These are phyloP conservation scores for Python bivittatus DNA, from an alignment of 2,113 vertebrate genomes.

Conservation along the genomic window DNA sequence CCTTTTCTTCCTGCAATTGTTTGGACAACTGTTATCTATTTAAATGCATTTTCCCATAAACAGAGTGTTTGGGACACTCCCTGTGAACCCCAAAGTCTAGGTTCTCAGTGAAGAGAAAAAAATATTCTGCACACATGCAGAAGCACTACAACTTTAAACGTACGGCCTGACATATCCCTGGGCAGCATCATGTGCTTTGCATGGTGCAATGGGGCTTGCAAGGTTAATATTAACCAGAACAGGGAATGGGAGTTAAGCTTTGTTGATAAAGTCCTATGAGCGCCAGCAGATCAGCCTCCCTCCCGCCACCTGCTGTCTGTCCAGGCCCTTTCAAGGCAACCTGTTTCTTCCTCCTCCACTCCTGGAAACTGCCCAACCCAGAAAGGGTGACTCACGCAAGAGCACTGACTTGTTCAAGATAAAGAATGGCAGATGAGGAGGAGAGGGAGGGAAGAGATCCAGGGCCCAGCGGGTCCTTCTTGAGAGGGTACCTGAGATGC, in stretches of 20 bases:
- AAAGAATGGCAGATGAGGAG: neutral
- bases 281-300: neutral
- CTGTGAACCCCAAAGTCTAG: neutral
- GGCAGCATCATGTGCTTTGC: neutral
- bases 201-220: neutral
- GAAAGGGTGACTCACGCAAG: neutral
- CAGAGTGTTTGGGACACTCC: neutral
- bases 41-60: neutral
- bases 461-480: neutral
- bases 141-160: neutral
- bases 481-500: too few relatives aligned
- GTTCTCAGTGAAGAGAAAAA: neutral
- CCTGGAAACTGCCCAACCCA: neutral
- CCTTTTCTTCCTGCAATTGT: neutral
- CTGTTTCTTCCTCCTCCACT: neutral
- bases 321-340: neutral
- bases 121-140: neutral
- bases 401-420: neutral
- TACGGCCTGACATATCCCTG: neutral
- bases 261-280: neutral
- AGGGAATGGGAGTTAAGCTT: neutral
- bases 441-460: neutral
- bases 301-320: neutral
- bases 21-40: neutral
- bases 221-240: neutral